Evolutionary conservation across 64 coral and sea anemone genomes (phyloP).

Genomic region (Montipora sp.): DNA sequence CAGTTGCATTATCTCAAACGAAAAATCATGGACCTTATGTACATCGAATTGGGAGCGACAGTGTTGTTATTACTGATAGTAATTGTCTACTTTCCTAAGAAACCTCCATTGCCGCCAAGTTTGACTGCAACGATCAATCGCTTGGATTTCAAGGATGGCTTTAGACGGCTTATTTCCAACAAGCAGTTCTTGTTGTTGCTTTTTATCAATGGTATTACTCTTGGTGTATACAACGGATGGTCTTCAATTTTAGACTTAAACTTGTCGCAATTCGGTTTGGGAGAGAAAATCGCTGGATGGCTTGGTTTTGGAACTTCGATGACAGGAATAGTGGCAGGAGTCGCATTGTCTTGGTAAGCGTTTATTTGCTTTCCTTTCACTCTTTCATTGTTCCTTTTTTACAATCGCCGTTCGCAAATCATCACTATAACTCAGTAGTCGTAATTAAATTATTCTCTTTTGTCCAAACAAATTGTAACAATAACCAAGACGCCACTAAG

Average conservation of each 20-base stretch:
- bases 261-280: constrained; percentile 65
- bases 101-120: constrained; percentile 63
- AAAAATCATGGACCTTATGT: constrained; percentile 62
- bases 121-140: constrained; percentile 48
- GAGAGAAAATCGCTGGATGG: constrained; percentile 71
- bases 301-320: constrained; percentile 64
- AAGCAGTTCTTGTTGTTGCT: constrained; percentile 48
- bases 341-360: constrained; percentile 58
- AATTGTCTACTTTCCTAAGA: constrained; percentile 59
- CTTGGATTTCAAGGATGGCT: constrained; percentile 58
- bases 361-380: neutral
- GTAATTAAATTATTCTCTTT: too few species aligned
- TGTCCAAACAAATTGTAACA: too few species aligned
- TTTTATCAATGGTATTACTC: constrained; percentile 38
- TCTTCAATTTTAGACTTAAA: constrained; percentile 67
- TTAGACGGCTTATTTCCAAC: constrained; percentile 33
- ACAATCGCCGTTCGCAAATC: too few species aligned
- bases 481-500: too few species aligned
- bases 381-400: neutral
- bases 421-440: too few species aligned
- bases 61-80: constrained; percentile 35
- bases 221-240: constrained; percentile 60
- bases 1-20: constrained; percentile 18
- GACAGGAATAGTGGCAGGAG: constrained; percentile 42
- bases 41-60: constrained; percentile 49